phyloP scores from a whole-genome alignment of 2,888 invertebrate genomes.

The Pammene aurita region DNA sequence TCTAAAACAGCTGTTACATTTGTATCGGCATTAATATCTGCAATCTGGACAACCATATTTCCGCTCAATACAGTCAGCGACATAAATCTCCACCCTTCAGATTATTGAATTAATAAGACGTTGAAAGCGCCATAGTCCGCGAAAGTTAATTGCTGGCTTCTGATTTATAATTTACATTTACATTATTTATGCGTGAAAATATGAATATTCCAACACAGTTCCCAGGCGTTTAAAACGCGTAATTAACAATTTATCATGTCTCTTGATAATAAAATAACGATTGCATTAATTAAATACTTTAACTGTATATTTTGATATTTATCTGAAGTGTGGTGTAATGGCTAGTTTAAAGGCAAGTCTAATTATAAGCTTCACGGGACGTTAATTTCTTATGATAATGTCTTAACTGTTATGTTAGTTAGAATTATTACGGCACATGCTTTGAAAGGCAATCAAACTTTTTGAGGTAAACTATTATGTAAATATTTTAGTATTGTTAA shows the following conservation, averaged over 20 bases:
- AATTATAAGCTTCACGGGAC: conserved; percentile 35
- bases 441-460: no score
- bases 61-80: conserved; percentile 1
- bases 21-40: no score
- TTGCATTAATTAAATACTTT: conserved; percentile 38
- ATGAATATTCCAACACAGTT: conserved; percentile 42
- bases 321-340: conserved; percentile 33
- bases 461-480: no score
- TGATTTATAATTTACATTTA: conserved; percentile 46
- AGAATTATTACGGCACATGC: conserved; percentile 2
- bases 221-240: conserved; percentile 37
- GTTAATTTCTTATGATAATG: conserved; percentile 28
- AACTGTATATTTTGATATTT: conserved; percentile 32
- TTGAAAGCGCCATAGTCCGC: conserved; percentile 44
- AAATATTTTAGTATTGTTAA: no score
- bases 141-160: conserved; percentile 46
- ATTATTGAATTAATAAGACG: conserved; percentile 49
- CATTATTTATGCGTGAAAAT: conserved; percentile 41
- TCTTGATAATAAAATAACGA: conserved; percentile 30
- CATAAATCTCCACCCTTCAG: conserved; percentile 36
- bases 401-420: conserved; percentile 9
- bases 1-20: background rate
- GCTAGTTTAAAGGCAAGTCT: conserved; percentile 18
- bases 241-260: conserved; percentile 44
- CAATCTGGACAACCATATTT: conserved; percentile 16